Evolutionary conservation across 2,113 vertebrate species (phyloP), one percentile per base, ranked within the genome.

Genomic region (Nestor notabilis): DNA sequence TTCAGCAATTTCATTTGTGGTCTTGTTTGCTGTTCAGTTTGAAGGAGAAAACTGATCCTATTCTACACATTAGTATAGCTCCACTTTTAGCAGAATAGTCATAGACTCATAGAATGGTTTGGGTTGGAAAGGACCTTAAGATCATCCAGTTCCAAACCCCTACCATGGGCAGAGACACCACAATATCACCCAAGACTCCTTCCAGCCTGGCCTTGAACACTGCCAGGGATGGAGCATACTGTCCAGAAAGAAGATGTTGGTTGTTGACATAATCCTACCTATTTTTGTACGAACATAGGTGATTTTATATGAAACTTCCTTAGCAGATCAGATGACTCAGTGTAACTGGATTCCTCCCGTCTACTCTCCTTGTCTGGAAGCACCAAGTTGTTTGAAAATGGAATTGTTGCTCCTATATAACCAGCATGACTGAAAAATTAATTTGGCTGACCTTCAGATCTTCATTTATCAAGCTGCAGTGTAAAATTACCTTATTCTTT

Each of bases 241-340:
- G 8, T 23, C 0, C 1, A 65, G 43, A 23, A 61, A 14, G 50
- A 55, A 31, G 33, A 29, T 28, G 37, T 29, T 39, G 55, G 5
- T 2, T 15, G 23, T 7, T 27, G 55, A 27, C 55, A 75, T 18
- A 27, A 35, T 24, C 13, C 55, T 41, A 37, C 2, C 20, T 3
- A 2, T 0, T 43, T 71, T 14, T 56, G 9, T 12, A 20, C 5
- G 44, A 31, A 9, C 5, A 7, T 8, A 55, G 28, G 9, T 3
- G 2, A 28, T 65, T 65, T 10, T 10, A 25, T 3, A 47, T 28
- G 37, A 37, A 80, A 16, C 5, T 11, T 47, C 23, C 25, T 37
- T 37, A 63, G 66, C 1, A 3, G 71, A 16, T 35, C 60, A 63
- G 16, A 20, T 9, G 18, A 8, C 11, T 18, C 3, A 7, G 3